These are phyloP conservation scores for Fragum whitleyi DNA, from an alignment of 2,888 invertebrate genomes.

Conservation along the genomic window DNA sequence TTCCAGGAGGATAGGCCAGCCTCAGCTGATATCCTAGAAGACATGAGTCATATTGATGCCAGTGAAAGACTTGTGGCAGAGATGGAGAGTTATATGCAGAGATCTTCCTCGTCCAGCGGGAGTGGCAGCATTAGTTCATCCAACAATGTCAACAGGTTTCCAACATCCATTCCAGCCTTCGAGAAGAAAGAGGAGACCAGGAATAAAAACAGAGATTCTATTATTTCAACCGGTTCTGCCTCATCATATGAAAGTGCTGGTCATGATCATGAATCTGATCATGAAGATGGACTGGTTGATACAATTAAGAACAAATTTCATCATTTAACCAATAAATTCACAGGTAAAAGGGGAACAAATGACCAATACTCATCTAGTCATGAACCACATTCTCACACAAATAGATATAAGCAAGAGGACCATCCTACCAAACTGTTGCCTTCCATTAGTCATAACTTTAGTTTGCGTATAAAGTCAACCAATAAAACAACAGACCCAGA, in stretches of 20 bases:
- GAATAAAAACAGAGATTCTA: slow-evolving; percentile 71
- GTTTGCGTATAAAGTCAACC: slow-evolving; percentile 45
- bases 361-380: slow-evolving; percentile 9
- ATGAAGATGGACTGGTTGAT: slow-evolving; percentile 73
- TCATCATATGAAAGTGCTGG: slow-evolving; percentile 77
- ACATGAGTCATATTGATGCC: slow-evolving; percentile 64
- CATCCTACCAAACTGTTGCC: slow-evolving; percentile 46
- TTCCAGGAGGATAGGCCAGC: slow-evolving; percentile 60
- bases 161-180: slow-evolving; percentile 64
- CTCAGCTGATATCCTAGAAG: slow-evolving; percentile 62
- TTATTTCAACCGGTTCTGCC: slow-evolving; percentile 73
- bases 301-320: slow-evolving; percentile 77
- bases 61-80: slow-evolving; percentile 78
- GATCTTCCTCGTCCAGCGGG: slow-evolving; percentile 66
- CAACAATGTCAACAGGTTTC: slow-evolving; percentile 68
- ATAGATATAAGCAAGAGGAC: slow-evolving; percentile 46
- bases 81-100: slow-evolving; percentile 80
- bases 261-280: slow-evolving; percentile 41
- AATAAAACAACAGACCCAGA: slow-evolving; percentile 50
- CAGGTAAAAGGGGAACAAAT: slow-evolving; percentile 52
- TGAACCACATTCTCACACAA: slow-evolving; percentile 15
- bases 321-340: slow-evolving; percentile 71
- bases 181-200: slow-evolving; percentile 52
- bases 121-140: slow-evolving; percentile 57
- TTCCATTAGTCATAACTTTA: slow-evolving; percentile 45